Percentiles rank a stretch among this genome's conserved stretches.
Conservation (phyloP, 2,888 invertebrate genomes). For the Thecocarcelia acutangulata region DNA sequence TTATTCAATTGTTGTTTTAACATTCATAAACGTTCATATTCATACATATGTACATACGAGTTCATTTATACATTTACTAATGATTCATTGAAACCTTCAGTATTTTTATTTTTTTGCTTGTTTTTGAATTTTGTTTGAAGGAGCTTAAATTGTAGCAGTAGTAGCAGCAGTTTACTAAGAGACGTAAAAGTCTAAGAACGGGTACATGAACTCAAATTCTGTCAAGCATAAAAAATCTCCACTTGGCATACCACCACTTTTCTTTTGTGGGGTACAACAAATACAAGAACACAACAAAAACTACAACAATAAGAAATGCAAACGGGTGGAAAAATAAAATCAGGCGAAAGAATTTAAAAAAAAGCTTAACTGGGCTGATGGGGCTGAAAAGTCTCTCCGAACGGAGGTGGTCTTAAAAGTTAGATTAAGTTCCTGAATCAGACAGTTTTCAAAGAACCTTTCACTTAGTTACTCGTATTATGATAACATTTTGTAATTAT, state of each 20-base stretch:
- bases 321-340: constrained; percentile 31
- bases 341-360: constrained; percentile 42
- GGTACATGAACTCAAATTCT: constrained; percentile 66
- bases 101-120: background rate
- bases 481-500: background rate
- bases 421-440: background rate
- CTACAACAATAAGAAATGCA: constrained; percentile 44
- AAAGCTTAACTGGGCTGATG: constrained; percentile 41
- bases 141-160: constrained; percentile 19
- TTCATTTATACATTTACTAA: constrained; percentile 55
- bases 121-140: constrained; percentile 27
- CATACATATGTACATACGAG: constrained; percentile 3
- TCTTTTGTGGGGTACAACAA: constrained; percentile 49
- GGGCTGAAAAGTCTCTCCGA: constrained; percentile 17
- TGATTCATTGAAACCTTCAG: constrained; percentile 66
- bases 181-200: constrained; percentile 20
- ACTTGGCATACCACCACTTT: background rate
- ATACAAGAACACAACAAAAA: constrained; percentile 6
- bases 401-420: background rate
- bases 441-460: no score
- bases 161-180: background rate
- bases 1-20: constrained; percentile 62
- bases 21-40: constrained; percentile 16
- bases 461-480: no score
- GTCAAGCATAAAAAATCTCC: constrained; percentile 61